Percentiles rank a stretch among this genome's conserved stretches.
phyloP scores from a whole-genome alignment of 2,797 vertebrate genomes.

The Ibycter americanus region DNA sequence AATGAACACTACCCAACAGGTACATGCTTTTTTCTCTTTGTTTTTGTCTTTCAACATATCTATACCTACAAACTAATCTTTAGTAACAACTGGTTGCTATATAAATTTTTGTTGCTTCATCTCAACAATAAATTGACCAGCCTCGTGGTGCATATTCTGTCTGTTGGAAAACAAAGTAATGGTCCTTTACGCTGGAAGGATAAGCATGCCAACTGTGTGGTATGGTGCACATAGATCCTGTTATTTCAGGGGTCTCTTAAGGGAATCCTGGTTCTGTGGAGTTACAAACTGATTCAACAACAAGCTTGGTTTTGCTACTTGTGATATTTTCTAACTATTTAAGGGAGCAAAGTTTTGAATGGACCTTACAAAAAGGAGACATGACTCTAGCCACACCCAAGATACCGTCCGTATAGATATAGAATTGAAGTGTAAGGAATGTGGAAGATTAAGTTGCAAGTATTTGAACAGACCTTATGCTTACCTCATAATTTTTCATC shows the following conservation, averaged over 20 bases:
- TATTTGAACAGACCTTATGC: not conserved
- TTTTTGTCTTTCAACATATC: not conserved
- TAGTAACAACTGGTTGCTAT: not conserved
- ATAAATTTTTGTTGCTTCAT: not conserved
- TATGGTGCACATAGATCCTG: not conserved
- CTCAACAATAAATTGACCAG: not conserved
- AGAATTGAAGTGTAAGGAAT: not conserved
- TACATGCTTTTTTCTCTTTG: slow-evolving; percentile 54
- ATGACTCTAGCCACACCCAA: not conserved
- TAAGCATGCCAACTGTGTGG: not conserved
- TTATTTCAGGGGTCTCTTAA: not conserved
- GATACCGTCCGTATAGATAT: not conserved
- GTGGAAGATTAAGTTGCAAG: not conserved
- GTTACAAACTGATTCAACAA: not conserved
- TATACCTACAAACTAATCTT: not conserved
- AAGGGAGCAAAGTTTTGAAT: not conserved
- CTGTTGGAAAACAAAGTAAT: not conserved
- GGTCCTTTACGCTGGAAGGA: not conserved
- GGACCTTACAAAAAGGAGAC: not conserved
- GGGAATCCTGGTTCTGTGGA: not conserved
- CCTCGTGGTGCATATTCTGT: not conserved
- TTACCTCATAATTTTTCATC: not conserved
- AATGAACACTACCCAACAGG: slow-evolving; percentile 98
- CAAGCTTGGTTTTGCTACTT: slow-evolving; percentile 62
- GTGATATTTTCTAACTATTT: slow-evolving; percentile 40